Conservation (phyloP, 2,888 invertebrate genomes). For the Antheraea yamamai region DNA sequence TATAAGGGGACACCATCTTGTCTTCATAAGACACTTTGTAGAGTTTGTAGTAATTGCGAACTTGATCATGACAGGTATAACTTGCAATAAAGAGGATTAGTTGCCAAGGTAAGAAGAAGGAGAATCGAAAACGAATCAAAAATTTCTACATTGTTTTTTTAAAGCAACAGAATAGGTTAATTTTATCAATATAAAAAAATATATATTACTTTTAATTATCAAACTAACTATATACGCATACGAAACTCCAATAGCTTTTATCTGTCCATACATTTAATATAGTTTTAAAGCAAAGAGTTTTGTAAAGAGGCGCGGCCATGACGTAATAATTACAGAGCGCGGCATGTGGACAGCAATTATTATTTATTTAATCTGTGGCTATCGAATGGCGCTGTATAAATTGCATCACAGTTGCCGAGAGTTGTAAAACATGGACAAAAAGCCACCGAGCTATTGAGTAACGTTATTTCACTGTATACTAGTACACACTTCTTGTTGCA, state of each 20-base stretch:
- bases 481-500: conserved; percentile 15
- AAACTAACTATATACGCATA: background rate
- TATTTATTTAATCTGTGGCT: conserved; percentile 29
- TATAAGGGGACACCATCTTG: no score
- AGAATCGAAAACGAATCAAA: no score
- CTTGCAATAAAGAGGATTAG: no score
- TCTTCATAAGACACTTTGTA: no score
- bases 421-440: conserved; percentile 32
- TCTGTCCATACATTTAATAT: background rate
- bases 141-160: no score
- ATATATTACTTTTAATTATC: background rate
- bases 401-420: conserved; percentile 22
- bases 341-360: conserved; percentile 28
- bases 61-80: no score
- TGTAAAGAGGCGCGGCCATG: conserved; percentile 13
- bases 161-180: background rate
- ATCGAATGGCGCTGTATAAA: conserved; percentile 26
- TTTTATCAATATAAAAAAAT: background rate
- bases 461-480: conserved; percentile 31
- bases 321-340: conserved; percentile 5
- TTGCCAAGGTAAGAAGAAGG: no score
- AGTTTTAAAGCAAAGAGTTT: background rate
- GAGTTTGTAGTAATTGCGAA: no score
- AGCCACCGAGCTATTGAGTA: conserved; percentile 31
- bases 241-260: background rate